phyloP scores from a whole-genome alignment of 37 sponge, comb jelly and placozoan species.

The Theonella swinhoei region DNA sequence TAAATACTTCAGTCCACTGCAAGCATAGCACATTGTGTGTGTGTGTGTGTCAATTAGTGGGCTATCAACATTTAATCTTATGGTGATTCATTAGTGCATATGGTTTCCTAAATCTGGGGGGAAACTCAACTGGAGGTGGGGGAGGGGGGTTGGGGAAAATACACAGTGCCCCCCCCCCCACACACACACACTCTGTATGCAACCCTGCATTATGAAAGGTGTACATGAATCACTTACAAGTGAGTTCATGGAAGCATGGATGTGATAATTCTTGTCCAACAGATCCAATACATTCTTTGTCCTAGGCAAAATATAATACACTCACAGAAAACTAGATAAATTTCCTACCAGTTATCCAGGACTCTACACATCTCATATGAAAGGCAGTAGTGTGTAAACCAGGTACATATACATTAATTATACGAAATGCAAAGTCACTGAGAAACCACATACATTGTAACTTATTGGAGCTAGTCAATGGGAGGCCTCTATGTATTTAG shows the following conservation, averaged over 20 bases:
- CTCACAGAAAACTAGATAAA: not conserved
- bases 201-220: not conserved
- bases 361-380: not conserved
- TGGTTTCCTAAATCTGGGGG: too few relatives aligned
- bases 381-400: not conserved
- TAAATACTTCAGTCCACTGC: too few relatives aligned
- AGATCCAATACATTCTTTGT: slow-evolving; percentile 80
- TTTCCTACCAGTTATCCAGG: not conserved
- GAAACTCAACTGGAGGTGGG: too few relatives aligned
- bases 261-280: slow-evolving; percentile 84
- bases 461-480: too few relatives aligned
- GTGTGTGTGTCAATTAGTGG: too few relatives aligned
- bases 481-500: too few relatives aligned
- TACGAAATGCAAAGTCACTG: not conserved
- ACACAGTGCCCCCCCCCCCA: not conserved
- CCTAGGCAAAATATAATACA: slow-evolving; percentile 20
- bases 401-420: not conserved
- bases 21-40: too few relatives aligned
- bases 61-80: too few relatives aligned
- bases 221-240: slow-evolving; percentile 20
- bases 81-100: too few relatives aligned
- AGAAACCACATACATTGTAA: not conserved
- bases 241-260: slow-evolving; percentile 74
- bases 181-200: not conserved
- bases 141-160: too few relatives aligned